Base-by-base conservation (phyloP, 2,113 vertebrate species). In the Eidolon helvum region DNA sequence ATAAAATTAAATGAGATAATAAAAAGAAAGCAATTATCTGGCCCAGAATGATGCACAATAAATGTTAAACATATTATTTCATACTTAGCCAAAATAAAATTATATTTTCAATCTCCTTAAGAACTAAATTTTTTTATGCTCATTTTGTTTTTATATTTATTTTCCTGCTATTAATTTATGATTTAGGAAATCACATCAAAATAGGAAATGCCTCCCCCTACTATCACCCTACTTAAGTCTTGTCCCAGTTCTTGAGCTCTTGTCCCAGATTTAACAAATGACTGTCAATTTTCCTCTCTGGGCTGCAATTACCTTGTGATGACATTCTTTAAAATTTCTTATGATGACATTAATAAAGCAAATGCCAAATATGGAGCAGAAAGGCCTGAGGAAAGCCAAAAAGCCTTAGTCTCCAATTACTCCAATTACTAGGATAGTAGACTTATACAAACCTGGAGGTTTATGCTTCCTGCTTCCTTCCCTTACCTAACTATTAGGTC, bases 31-130 rank as follows among this genome's bases (percentile, higher is more conserved):
- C 15, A 71, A 61, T 50, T 91, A 90, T 11, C 33, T 68, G 59
- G 80, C 53, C 59, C 80, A 90, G 53, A 92, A 94, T 82, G 66
- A 94, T 96, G 33, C 57, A 95, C 7, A 85, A 89, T 40, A 94
- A 96, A 69, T 21, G 4, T 40, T 89, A 91, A 91, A 7, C 50
- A 63, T 19, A 94, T 87, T 68, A 89, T 55, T 82, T 96, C 61
- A 68, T 22, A 91, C 24, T 83, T 68, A 80, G 30, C 59, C 71
- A 94, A 97, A 90, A 72, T 38, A 92, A 92, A 95, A 87, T 12
- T 68, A 4, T 48, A 96, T 30, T 93, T 94, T 83, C 43, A 65
- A 75, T 55, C 77, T 87, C 43, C 21, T 63, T 43, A 75, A 79
- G 10, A 96, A 97, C 8, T 86, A n/a, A 83, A 95, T 83, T 66